phyloP scores from a whole-genome alignment of 2,113 vertebrate genomes.

The Dromas ardeola region DNA sequence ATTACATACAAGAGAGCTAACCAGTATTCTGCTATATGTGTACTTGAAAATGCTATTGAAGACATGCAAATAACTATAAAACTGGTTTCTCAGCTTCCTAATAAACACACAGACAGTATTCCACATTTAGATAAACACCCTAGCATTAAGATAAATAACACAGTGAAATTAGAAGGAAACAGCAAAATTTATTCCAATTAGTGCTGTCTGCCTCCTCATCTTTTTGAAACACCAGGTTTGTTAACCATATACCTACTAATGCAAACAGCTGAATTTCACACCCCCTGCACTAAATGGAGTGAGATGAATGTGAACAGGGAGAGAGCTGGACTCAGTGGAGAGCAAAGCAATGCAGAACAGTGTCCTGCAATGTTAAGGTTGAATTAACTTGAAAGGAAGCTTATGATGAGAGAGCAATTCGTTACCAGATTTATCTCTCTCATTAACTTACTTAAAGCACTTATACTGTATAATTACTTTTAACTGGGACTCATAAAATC shows the following conservation, averaged over 20 bases:
- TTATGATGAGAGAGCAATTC: neutral
- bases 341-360: neutral
- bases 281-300: neutral
- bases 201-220: neutral
- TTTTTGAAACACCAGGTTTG: neutral
- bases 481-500: conserved; percentile 21
- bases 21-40: neutral
- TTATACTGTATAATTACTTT: conserved; percentile 35
- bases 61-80: neutral
- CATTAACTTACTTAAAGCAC: conserved; percentile 7
- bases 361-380: neutral
- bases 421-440: neutral
- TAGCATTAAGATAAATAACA: neutral
- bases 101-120: neutral
- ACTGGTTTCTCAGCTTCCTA: neutral
- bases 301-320: neutral
- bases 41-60: neutral
- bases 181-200: neutral
- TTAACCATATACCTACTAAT: neutral
- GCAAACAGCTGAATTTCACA: neutral
- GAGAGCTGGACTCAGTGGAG: neutral
- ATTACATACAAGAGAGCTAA: neutral
- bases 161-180: neutral
- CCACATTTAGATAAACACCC: neutral
- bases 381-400: neutral